Conservation (phyloP, 2,888 invertebrate genomes). For the Brachycybe producta region DNA sequence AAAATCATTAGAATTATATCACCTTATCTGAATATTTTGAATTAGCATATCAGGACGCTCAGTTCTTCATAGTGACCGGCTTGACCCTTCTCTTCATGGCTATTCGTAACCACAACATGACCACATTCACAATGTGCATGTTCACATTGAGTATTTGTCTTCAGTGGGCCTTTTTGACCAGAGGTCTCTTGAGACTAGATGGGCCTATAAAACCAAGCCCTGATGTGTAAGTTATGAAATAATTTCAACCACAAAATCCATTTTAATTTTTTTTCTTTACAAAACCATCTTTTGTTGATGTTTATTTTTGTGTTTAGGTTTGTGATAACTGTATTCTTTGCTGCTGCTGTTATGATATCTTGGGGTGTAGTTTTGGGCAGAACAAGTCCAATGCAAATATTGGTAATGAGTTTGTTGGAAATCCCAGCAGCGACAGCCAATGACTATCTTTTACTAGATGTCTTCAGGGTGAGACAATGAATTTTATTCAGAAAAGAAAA, state of each 20-base stretch:
- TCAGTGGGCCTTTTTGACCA: constrained; percentile 8
- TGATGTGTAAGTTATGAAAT: constrained; percentile 2
- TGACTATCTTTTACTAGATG: constrained; percentile 51
- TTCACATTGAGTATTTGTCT: constrained; percentile 2
- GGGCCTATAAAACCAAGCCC: constrained; percentile 3
- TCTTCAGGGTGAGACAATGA: constrained; percentile 59
- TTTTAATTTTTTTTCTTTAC: background rate
- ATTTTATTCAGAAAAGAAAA: too few species aligned
- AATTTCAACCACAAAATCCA: background rate
- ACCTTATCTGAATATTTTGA: too few species aligned
- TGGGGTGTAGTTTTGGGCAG: constrained; percentile 74
- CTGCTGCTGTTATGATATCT: constrained; percentile 72
- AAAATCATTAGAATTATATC: too few species aligned
- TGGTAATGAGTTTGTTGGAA: constrained; percentile 66
- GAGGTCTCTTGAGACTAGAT: constrained; percentile 1
- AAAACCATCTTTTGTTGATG: background rate
- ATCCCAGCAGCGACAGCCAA: constrained; percentile 57
- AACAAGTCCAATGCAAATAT: constrained; percentile 62
- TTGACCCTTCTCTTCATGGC: constrained; percentile 3
- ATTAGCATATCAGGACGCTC: constrained; percentile 12
- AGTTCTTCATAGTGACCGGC: constrained; percentile 13
- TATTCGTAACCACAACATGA: background rate
- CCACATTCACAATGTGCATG: constrained; percentile 3
- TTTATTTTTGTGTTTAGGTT: constrained; percentile 35
- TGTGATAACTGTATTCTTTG: constrained; percentile 69